Percentiles rank a stretch among this genome's conserved stretches.
Conservation (phyloP, 2,888 invertebrate genomes). For the Drosophila villosipedis region DNA sequence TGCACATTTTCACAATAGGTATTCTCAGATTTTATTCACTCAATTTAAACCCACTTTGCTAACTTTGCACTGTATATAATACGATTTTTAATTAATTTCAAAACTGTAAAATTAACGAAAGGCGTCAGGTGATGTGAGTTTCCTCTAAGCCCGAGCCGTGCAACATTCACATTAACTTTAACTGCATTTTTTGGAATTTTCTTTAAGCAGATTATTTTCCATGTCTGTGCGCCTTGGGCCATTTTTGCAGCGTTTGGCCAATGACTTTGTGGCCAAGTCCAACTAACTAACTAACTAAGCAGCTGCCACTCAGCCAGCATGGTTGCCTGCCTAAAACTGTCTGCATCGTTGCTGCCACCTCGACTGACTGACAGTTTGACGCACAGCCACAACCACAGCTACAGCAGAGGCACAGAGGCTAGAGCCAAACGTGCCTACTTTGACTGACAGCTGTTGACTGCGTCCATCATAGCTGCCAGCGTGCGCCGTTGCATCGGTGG, state of each 20-base stretch:
- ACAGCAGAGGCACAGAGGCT: slow-evolving; percentile 1
- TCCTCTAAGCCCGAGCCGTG: not conserved
- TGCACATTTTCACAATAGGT: not conserved
- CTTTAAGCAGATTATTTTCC: slow-evolving; percentile 18
- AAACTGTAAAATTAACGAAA: not conserved
- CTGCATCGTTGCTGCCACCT: slow-evolving; percentile 8
- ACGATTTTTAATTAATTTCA: slow-evolving; percentile 9
- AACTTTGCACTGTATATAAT: not conserved
- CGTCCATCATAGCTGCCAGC: slow-evolving; percentile 48
- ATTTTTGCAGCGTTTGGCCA: slow-evolving; percentile 49
- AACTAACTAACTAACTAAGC: slow-evolving; percentile 57
- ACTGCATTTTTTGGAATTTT: slow-evolving; percentile 5
- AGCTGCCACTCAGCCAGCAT: slow-evolving; percentile 13
- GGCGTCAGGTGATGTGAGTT: slow-evolving; percentile 1
- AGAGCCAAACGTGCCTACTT: slow-evolving; percentile 45
- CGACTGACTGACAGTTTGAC: slow-evolving; percentile 28
- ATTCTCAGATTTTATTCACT: not conserved
- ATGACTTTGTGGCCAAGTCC: slow-evolving; percentile 45
- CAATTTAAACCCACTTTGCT: not conserved
- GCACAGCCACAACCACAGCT: slow-evolving; percentile 15
- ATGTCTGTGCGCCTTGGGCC: slow-evolving; percentile 35
- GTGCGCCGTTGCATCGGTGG: not conserved
- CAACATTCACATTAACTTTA: slow-evolving; percentile 32
- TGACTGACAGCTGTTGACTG: slow-evolving; percentile 72
- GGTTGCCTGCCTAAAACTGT: slow-evolving; percentile 28